Base-by-base conservation (phyloP, 1,140 invertebrate genomes). In the Zophobas atratus region DNA sequence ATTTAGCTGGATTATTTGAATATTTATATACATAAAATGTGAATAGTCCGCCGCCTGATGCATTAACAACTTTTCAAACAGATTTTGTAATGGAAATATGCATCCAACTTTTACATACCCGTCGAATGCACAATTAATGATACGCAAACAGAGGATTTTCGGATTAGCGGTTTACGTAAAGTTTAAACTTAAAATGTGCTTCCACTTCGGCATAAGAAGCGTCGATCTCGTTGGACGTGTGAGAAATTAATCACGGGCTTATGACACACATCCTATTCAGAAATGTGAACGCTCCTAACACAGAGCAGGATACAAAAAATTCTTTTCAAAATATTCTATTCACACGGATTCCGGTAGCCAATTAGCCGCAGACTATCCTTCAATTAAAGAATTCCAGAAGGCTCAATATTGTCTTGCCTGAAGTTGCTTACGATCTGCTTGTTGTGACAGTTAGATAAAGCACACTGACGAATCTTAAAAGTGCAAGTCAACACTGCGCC, bases 11-110 rank as follows among this genome's bases (percentile, higher is more conserved):
- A 83, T 84, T 84, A 84, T 83, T 83, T 83, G 83, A 84, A 84
- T 84, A 84, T 84, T 84, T 84, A 84, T 84, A 84, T 80, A 79
- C 80, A 82, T 81, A 84, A 82, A 81, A 82, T 79, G 78, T 72
- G 77, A 74, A 79, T 63, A 77, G 51, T 43, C 77, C 70, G 75
- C 80, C 82, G 80, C 78, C 77, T 77, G 53, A 57, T 80, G 79
- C 81, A 82, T 84, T 82, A 81, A 73, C 79, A 81, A 81, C 67
- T 79, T 82, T 80, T 80, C 60, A 70, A 80, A 78, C 78, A 67
- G 80, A 80, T 77, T 80, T 74, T 70, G 46, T 80, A 77, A 79
- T 75, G 77, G 72, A 78, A 78, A 39, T 75, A 75, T 79, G 73
- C 77, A 79, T 38, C 35, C 32, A 79, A 72, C 60, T 75, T 75